phyloP scores from a whole-genome alignment of 2,113 vertebrate genomes.

The Seriola aureovittata region DNA sequence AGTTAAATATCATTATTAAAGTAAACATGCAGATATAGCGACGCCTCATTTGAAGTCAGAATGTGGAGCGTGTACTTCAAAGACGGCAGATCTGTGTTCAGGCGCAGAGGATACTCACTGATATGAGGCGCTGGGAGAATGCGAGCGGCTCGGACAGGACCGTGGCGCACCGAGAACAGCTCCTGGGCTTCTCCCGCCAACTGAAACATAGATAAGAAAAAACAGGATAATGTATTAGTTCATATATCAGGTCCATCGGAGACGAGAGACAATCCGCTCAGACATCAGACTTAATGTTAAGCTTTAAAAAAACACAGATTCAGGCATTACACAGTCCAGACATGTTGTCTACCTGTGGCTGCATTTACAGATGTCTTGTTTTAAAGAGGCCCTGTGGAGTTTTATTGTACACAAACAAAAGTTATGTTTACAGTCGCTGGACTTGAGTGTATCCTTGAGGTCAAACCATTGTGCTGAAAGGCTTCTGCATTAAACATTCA shows the following conservation, averaged over 20 bases:
- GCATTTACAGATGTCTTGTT: not conserved
- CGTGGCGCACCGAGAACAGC: slow-evolving; percentile 95
- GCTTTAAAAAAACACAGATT: not conserved
- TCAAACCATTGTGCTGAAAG: not conserved
- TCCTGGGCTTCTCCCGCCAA: slow-evolving; percentile 97
- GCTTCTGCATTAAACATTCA: not conserved
- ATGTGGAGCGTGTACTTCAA: not conserved
- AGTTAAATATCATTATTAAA: not conserved
- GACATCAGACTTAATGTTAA: not conserved
- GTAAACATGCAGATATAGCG: not conserved
- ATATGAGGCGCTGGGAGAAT: slow-evolving; percentile 95
- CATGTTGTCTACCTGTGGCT: not conserved
- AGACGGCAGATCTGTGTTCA: not conserved
- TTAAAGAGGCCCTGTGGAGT: not conserved
- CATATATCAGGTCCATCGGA: not conserved
- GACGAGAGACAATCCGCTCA: not conserved
- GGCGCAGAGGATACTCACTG: slow-evolving; percentile 82
- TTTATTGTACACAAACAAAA: not conserved
- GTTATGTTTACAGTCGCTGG: not conserved
- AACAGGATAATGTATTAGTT: not conserved
- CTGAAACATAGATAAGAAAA: slow-evolving; percentile 72
- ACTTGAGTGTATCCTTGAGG: not conserved
- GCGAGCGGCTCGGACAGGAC: slow-evolving; percentile 92
- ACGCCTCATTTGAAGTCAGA: not conserved
- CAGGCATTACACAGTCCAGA: not conserved